Evolutionary conservation across 2,888 invertebrate species (phyloP), one percentile per base, ranked within the genome.

Genomic region (Coecobrya sp.): DNA sequence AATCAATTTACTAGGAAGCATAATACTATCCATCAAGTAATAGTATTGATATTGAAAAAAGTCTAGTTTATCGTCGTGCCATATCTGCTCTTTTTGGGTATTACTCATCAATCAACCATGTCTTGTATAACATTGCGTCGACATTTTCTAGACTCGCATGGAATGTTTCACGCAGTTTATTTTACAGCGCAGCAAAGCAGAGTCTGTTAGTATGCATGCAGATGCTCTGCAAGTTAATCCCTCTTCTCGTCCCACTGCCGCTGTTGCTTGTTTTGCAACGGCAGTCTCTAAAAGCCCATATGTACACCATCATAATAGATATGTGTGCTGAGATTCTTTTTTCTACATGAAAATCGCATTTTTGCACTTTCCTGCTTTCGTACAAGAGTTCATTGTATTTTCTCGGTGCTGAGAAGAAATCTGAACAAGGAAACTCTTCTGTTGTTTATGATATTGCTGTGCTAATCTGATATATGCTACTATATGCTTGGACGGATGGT

Each of bases 401-500:
- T 59, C 59, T 2, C 7, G 36, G 36, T 36, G 36, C 36, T 36
- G 36, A 36, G 36, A 36, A 36, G 36, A 36, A 36, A 36, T 36
- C 36, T 36, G 36, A 36, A 36, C 36, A 36, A 36, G 36, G 36
- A 36, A 36, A 36, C 7, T 2, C 36, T 36, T 36, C 36, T 36
- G 2, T 7, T 36, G 36, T 36, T 36, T 7, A 36, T 36, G 36
- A 36, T 36, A 7, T 7, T 36, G 7, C 36, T n/a, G 7, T 36
- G 36, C 36, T 2, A 7, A 2, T 36, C 36, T 36, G 36, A 3
- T 52, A 7, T 52, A 52, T 52, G 16, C 19, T n/a, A n/a, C n/a
- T n/a, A n/a, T n/a, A 16, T 59, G 59, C 59, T 62, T 62, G 62
- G 62, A 62, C 8, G 62, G 62, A 62, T 62, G 62, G 62, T 25